These are phyloP conservation scores for Phortica variegata DNA, from an alignment of 1,140 invertebrate genomes.

Conservation along the genomic window DNA sequence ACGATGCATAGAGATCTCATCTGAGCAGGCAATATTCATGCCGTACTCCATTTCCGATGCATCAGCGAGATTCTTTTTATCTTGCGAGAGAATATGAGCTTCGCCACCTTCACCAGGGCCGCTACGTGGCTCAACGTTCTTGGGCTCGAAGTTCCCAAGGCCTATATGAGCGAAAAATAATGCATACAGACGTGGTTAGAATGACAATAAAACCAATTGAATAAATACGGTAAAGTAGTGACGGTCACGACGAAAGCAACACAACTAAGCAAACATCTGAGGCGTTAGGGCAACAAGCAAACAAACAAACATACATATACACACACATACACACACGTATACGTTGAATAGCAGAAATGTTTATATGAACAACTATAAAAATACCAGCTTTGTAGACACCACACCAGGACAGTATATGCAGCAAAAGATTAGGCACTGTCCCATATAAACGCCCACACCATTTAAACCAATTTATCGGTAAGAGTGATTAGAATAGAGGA, in stretches of 20 bases:
- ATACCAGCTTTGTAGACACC: no score
- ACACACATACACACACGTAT: no score
- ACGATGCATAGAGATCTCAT: constrained; percentile 81
- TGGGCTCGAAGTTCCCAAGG: constrained; percentile 70
- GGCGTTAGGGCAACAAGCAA: no score
- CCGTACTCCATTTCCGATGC: constrained; percentile 86
- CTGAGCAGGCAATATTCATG: constrained; percentile 96
- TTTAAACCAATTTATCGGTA: no score
- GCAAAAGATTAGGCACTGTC: no score
- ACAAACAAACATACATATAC: not conserved
- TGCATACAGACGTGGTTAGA: not conserved
- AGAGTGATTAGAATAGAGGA: no score
- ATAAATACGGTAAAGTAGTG: not conserved
- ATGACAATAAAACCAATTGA: no score
- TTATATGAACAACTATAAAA: no score
- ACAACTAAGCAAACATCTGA: no score
- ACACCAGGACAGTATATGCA: no score
- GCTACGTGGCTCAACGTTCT: constrained; percentile 60
- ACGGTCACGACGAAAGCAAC: not conserved
- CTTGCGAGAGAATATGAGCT: constrained; percentile 31
- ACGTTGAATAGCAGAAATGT: no score
- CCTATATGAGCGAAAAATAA: constrained; percentile 37
- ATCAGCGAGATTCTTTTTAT: constrained; percentile 70
- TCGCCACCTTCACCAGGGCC: constrained; percentile 83
- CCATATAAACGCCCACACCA: no score